Conservation (phyloP, 2,113 vertebrate genomes). For the Upupa epops region DNA sequence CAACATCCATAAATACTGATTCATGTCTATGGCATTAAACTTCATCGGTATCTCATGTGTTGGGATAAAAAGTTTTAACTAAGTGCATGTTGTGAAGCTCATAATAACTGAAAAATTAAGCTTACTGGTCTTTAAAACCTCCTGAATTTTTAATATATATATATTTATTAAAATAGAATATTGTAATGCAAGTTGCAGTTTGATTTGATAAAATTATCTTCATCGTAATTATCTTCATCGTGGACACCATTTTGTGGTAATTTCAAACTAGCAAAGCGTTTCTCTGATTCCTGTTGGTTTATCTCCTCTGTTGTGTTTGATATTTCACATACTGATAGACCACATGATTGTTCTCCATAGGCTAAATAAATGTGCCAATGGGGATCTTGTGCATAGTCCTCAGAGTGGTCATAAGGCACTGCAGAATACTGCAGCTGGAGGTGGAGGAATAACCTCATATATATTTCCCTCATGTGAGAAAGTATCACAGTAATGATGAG, state of each 20-base stretch:
- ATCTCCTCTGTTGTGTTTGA: background rate
- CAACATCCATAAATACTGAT: background rate
- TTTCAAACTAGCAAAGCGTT: background rate
- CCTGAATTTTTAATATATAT: too few relatives aligned
- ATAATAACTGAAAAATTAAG: background rate
- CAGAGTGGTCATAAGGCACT: accelerated
- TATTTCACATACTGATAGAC: background rate
- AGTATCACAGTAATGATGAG: too few relatives aligned
- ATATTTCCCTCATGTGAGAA: too few relatives aligned
- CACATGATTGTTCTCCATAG: accelerated
- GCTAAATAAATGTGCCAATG: background rate
- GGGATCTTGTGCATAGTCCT: background rate
- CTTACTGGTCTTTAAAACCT: background rate
- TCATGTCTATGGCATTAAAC: background rate
- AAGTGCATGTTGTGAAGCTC: too few relatives aligned
- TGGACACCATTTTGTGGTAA: background rate
- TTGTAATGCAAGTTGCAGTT: background rate
- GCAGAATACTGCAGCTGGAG: background rate
- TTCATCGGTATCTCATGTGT: background rate
- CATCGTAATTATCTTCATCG: too few relatives aligned
- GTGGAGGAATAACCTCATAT: background rate
- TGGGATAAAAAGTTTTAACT: background rate
- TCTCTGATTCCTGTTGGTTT: background rate
- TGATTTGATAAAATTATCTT: background rate
- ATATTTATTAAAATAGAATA: background rate